Conservation (phyloP, 2,888 invertebrate genomes). For the Oxystoma pomonae region DNA sequence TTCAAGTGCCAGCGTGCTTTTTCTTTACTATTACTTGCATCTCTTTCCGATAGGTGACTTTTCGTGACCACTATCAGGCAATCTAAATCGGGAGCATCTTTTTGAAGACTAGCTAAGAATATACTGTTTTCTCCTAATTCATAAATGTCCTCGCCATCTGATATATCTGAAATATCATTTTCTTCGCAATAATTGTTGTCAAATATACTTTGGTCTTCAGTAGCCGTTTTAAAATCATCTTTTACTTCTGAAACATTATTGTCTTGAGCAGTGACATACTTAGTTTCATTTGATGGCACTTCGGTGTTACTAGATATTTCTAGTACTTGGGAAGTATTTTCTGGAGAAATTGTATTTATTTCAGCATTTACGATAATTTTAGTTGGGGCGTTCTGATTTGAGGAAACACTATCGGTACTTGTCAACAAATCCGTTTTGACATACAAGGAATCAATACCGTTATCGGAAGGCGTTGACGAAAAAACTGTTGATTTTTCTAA, state of each 20-base stretch:
- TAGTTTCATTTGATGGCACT: neutral
- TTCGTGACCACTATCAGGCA: conserved; percentile 44
- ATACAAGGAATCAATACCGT: conserved; percentile 12
- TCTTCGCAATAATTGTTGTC: neutral
- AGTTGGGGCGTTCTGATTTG: conserved; percentile 5
- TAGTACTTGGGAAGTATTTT: neutral
- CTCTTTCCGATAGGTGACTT: conserved; percentile 42
- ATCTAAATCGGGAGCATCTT: conserved; percentile 31
- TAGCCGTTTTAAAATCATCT: conserved; percentile 15
- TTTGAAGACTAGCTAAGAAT: conserved; percentile 38
- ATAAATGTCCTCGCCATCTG: conserved; percentile 36
- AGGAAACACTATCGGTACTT: neutral
- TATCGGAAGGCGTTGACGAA: conserved; percentile 27
- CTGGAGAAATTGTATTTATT: neutral
- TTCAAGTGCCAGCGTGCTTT: conserved; percentile 50
- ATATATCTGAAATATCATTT: conserved; percentile 1
- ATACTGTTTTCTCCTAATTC: conserved; percentile 42
- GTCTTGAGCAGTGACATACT: conserved; percentile 10
- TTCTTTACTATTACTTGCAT: conserved; percentile 39
- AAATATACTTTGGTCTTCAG: conserved; percentile 1
- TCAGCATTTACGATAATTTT: neutral
- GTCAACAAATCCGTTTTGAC: neutral
- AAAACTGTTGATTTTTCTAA: conserved; percentile 40
- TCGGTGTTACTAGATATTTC: neutral
- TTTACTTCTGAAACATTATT: conserved; percentile 5